A percentile compares a stretch with the other conserved stretches of the same genome.
Conservation (phyloP, 2,888 invertebrate genomes). For the Leptinotarsa tumamoca region DNA sequence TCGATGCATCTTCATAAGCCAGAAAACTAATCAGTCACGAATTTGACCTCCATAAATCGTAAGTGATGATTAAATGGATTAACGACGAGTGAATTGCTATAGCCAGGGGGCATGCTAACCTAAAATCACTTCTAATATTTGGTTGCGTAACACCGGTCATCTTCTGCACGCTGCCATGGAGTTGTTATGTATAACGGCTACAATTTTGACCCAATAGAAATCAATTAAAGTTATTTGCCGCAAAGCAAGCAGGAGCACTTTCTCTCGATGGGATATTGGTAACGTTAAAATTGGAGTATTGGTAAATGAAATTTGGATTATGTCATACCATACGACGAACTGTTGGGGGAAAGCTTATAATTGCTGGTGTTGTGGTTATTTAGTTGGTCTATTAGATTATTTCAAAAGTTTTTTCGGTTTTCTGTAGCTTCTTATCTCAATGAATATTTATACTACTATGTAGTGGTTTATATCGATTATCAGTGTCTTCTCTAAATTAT, state of each 20-base stretch:
- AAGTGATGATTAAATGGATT: too few relatives aligned
- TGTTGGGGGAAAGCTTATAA: neutral
- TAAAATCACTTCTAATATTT: neutral
- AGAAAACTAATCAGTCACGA: too few relatives aligned
- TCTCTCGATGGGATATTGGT: conserved; percentile 24
- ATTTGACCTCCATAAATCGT: too few relatives aligned
- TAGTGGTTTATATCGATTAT: too few relatives aligned
- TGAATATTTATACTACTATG: too few relatives aligned
- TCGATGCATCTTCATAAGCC: too few relatives aligned
- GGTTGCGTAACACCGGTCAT: neutral
- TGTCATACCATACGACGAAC: conserved; percentile 14
- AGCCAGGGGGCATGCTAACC: neutral
- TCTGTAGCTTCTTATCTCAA: too few relatives aligned
- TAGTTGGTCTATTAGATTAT: neutral
- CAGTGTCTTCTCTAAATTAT: too few relatives aligned
- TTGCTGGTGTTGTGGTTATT: neutral
- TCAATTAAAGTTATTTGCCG: conserved; percentile 23
- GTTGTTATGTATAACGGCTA: conserved; percentile 14
- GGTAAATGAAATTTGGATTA: conserved; percentile 20
- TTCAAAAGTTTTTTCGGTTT: too few relatives aligned
- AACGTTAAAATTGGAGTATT: conserved; percentile 24
- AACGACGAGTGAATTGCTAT: too few relatives aligned
- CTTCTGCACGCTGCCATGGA: neutral
- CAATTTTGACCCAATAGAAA: conserved; percentile 16
- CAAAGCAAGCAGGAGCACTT: conserved; percentile 10